These are phyloP conservation scores for Coregonus sp. DNA, from an alignment of 2,797 vertebrate genomes.

Conservation along the genomic window DNA sequence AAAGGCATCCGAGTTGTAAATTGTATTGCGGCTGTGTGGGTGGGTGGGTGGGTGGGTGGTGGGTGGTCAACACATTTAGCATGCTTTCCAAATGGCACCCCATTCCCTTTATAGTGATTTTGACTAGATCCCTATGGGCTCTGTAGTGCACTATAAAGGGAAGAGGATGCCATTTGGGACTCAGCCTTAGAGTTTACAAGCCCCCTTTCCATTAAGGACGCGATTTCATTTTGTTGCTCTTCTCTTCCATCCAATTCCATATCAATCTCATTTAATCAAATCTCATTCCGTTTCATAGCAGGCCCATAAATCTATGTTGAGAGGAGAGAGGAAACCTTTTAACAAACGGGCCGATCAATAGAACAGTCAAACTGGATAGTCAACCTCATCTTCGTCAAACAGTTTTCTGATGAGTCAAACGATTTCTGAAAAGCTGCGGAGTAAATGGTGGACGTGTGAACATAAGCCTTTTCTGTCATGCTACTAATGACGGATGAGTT, in stretches of 20 bases:
- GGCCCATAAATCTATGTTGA: background rate
- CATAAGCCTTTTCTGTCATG: background rate
- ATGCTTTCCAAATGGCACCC: background rate
- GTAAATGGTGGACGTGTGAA: background rate
- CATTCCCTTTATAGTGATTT: background rate
- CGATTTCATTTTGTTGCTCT: background rate
- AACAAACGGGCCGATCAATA: background rate
- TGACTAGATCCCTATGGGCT: no score
- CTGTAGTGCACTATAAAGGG: background rate
- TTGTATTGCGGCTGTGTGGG: constrained; percentile 7
- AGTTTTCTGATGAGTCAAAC: background rate
- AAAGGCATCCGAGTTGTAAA: constrained; percentile 48
- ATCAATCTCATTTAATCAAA: background rate
- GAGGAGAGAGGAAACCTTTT: background rate
- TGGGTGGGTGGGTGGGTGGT: no score
- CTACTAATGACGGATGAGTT: no score
- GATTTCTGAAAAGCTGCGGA: background rate
- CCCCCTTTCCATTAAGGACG: constrained; percentile 7
- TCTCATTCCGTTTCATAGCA: background rate
- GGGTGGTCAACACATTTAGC: background rate
- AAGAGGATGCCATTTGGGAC: background rate
- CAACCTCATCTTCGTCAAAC: background rate
- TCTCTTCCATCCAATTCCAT: background rate
- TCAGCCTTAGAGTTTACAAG: background rate
- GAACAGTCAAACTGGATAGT: background rate